These are phyloP conservation scores for Avahi laniger DNA, from an alignment of 2,797 vertebrate genomes.

Conservation along the genomic window DNA sequence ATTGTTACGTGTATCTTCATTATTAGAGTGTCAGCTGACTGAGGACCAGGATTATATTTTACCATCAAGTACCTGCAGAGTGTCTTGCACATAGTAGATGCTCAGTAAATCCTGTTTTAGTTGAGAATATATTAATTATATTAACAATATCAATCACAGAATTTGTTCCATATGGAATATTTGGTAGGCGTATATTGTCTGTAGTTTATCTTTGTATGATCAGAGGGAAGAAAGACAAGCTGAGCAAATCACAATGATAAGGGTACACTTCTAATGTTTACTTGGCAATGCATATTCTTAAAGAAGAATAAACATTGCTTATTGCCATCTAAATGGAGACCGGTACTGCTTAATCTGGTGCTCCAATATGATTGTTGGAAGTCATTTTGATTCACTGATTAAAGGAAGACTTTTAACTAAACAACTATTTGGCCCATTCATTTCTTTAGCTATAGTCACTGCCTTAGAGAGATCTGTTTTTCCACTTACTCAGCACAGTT, in stretches of 20 bases:
- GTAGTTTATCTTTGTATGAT: not conserved
- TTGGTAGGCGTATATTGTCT: not conserved
- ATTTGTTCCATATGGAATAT: not conserved
- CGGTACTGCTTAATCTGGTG: not conserved
- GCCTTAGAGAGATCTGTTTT: not conserved
- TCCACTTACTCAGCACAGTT: not conserved
- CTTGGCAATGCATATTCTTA: not conserved
- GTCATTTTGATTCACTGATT: not conserved
- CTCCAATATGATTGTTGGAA: not conserved
- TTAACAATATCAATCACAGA: not conserved
- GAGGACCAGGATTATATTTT: not conserved
- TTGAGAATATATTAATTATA: not conserved
- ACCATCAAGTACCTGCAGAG: not conserved
- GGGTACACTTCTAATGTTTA: not conserved
- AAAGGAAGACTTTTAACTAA: slow-evolving; percentile 41
- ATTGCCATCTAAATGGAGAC: not conserved
- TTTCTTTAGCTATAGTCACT: slow-evolving; percentile 8
- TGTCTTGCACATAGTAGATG: not conserved
- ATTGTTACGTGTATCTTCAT: not conserved
- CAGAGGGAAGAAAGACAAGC: not conserved
- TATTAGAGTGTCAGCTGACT: not conserved
- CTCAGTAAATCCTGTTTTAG: not conserved
- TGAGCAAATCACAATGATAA: slow-evolving; percentile 43
- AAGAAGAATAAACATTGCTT: not conserved
- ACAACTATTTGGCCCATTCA: not conserved